Conservation (phyloP, 2,113 vertebrate genomes). For the Neotoma lepida region DNA sequence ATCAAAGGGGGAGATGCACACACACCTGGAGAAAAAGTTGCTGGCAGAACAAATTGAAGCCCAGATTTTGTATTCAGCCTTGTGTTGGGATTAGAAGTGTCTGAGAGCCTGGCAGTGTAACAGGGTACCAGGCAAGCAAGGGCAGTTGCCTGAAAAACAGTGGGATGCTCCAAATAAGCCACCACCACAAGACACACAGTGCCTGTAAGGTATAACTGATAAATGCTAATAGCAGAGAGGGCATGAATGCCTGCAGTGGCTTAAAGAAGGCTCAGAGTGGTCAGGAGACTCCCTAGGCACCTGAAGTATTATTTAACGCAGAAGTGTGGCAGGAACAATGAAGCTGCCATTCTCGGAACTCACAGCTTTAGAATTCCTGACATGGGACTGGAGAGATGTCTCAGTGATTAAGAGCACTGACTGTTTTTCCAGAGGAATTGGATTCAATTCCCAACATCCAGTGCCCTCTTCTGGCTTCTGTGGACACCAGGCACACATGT, state of each 20-base stretch:
- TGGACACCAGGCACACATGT: background rate
- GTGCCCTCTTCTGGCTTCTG: background rate
- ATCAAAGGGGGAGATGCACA: rapidly evolving
- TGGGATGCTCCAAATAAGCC: background rate
- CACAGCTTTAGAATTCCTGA: background rate
- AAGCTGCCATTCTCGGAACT: background rate
- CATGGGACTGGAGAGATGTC: background rate
- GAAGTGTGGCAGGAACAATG: background rate
- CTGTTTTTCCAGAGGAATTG: background rate
- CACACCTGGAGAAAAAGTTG: background rate
- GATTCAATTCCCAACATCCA: background rate
- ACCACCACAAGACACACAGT: rapidly evolving
- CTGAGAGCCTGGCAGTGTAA: background rate
- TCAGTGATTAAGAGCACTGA: background rate
- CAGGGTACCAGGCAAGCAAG: background rate
- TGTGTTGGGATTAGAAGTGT: background rate
- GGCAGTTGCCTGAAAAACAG: background rate
- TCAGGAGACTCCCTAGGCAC: background rate
- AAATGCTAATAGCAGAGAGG: background rate
- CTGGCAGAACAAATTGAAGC: background rate
- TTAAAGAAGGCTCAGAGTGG: background rate
- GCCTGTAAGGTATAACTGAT: rapidly evolving
- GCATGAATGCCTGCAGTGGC: rapidly evolving
- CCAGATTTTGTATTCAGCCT: background rate
- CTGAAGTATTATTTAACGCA: background rate